Evolutionary conservation across 2,888 invertebrate genomes (phyloP).

Genomic region (Cheilosia soror): DNA sequence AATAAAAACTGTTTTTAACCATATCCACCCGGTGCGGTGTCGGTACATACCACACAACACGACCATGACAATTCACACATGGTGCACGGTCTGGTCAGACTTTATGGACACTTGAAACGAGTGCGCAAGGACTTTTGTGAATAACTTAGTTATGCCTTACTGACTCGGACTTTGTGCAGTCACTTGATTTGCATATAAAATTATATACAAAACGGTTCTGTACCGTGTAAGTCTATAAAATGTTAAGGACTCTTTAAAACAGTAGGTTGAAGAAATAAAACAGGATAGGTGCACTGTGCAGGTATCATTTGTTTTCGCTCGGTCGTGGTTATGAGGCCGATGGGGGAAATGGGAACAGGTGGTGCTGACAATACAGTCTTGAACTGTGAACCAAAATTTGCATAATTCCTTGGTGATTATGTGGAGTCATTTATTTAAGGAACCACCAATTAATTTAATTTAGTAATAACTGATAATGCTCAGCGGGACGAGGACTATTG

Average conservation of each 20-base stretch:
- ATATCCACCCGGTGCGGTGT: slow-evolving; percentile 14
- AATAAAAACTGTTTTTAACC: slow-evolving; percentile 42
- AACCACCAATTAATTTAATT: slow-evolving; percentile 3
- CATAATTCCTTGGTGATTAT: slow-evolving; percentile 39
- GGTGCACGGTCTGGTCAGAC: slow-evolving; percentile 7
- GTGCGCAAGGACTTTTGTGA: slow-evolving; percentile 34
- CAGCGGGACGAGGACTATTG: too few relatives aligned
- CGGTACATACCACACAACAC: slow-evolving; percentile 37
- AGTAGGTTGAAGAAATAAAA: background rate
- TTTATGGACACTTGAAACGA: slow-evolving; percentile 33
- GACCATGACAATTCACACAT: slow-evolving; percentile 22
- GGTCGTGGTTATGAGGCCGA: background rate
- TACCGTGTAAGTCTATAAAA: slow-evolving; percentile 23
- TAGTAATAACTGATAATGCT: background rate
- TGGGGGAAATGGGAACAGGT: slow-evolving; percentile 40
- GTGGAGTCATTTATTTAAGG: slow-evolving; percentile 1
- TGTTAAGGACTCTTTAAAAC: slow-evolving; percentile 10
- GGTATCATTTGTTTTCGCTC: background rate
- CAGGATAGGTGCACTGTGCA: slow-evolving; percentile 26
- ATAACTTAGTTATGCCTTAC: slow-evolving; percentile 68
- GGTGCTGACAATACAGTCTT: background rate
- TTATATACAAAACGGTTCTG: slow-evolving; percentile 21
- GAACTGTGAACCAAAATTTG: slow-evolving; percentile 9
- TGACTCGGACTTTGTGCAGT: slow-evolving; percentile 2
- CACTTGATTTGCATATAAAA: slow-evolving; percentile 59